Percentiles rank a stretch among this genome's conserved stretches.
These are phyloP conservation scores for Sepioteuthis lessoniana DNA, from an alignment of 2,888 invertebrate species.

Conservation along the genomic window DNA sequence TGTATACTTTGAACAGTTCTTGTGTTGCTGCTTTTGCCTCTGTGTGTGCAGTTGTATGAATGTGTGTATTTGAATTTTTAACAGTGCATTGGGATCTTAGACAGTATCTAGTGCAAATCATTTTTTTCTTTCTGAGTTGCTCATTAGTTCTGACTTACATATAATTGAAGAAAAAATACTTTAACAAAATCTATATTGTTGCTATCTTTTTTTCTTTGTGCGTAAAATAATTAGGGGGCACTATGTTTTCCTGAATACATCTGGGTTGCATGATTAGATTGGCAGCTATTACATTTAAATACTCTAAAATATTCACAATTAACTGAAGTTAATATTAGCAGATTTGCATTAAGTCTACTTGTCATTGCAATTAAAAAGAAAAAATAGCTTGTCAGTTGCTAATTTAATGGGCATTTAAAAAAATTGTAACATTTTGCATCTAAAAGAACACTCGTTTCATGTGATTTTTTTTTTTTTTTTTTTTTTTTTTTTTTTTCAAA, in stretches of 20 bases:
- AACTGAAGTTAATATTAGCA: not conserved
- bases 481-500: no score
- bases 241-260: no score
- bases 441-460: no score
- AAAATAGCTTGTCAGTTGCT: no score
- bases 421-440: no score
- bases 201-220: not conserved
- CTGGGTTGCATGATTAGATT: not conserved
- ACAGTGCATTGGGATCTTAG: conserved; percentile 4
- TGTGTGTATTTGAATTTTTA: not conserved
- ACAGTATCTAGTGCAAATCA: not conserved
- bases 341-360: not conserved
- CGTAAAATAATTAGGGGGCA: not conserved
- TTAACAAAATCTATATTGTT: not conserved
- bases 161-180: not conserved
- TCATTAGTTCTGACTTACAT: not conserved
- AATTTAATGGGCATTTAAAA: no score
- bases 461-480: no score
- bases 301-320: not conserved
- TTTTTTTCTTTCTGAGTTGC: not conserved
- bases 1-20: conserved; percentile 42
- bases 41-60: conserved; percentile 38
- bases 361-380: no score
- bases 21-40: conserved; percentile 46
- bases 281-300: not conserved